Conservation (phyloP, 2,888 invertebrate genomes). For the Callinectes sapidus region DNA sequence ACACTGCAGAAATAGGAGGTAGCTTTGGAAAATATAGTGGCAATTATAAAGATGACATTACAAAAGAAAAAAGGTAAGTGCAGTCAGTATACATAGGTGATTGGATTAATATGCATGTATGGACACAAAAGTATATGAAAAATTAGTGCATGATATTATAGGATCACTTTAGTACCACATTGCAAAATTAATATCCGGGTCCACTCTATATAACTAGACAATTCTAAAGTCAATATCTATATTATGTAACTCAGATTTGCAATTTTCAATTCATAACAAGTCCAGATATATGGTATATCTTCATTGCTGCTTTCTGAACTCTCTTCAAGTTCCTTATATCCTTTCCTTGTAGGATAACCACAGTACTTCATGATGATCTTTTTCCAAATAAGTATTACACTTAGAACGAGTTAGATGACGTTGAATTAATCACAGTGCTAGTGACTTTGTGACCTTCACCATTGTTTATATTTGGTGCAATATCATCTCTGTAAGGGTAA, state of each 20-base stretch:
- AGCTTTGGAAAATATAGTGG: neutral
- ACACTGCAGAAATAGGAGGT: neutral
- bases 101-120: neutral
- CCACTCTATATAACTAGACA: neutral
- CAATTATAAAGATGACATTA: neutral
- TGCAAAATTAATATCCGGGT: neutral
- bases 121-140: neutral
- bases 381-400: no score
- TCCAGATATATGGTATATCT: no score
- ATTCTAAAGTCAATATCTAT: neutral
- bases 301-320: no score
- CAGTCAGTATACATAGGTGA: neutral
- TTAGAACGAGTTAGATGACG: no score
- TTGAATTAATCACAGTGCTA: no score
- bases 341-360: no score
- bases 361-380: no score
- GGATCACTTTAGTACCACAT: neutral
- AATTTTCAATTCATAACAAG: no score
- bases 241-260: neutral
- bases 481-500: no score
- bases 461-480: no score
- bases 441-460: no score
- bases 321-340: no score
- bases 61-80: neutral
- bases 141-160: neutral